Evolutionary conservation across 2,888 invertebrate genomes (phyloP), one percentile per base, ranked within the genome.

Genomic region (Sisyra terminalis): DNA sequence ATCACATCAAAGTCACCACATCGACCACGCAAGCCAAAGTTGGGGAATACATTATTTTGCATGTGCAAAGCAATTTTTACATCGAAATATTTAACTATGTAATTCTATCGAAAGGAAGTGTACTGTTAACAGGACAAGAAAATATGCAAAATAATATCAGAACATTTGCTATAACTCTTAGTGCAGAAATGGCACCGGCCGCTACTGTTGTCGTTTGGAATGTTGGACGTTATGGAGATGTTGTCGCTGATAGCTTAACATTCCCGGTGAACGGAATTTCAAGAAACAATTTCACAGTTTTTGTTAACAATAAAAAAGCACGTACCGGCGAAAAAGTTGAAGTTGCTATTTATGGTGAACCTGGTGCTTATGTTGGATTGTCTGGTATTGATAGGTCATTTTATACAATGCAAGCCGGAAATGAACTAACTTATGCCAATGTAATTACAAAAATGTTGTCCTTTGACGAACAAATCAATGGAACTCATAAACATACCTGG

Each of bases 261-360:
- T 92, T 94, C 69, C 90, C 92, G 0, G 93, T 96, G 17, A 90
- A 94, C 63, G 93, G 93, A 46, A 88, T 94, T 50, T 86, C 90
- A 1, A 65, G 89, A 46, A 93, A 96, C 59, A 89, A 92, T 57
- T 88, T 87, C 58, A 81, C 85, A 1, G 78, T 89, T 9, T 75
- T 71, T 51, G 81, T 94, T 46, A 94, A 94, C 63, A 88, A 90
- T 60, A 82, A 85, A 47, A 96, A 94, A 62, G 90, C 90, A 42
- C 78, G 93, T 48, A 90, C 89, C 0, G 90, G 92, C 16, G 87
- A 92, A 57, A 80, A 83, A 44, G 86, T 96, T 2, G 94, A 96
- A 64, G 80, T 96, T 44, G 88, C 90, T 1, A 85, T 93, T 48
- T 85, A 80, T 55, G 93, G 94, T 10, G 88, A 93, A 59, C 92